Evolutionary conservation across 2,113 vertebrate genomes (phyloP).

Genomic region (Vimba vimba): DNA sequence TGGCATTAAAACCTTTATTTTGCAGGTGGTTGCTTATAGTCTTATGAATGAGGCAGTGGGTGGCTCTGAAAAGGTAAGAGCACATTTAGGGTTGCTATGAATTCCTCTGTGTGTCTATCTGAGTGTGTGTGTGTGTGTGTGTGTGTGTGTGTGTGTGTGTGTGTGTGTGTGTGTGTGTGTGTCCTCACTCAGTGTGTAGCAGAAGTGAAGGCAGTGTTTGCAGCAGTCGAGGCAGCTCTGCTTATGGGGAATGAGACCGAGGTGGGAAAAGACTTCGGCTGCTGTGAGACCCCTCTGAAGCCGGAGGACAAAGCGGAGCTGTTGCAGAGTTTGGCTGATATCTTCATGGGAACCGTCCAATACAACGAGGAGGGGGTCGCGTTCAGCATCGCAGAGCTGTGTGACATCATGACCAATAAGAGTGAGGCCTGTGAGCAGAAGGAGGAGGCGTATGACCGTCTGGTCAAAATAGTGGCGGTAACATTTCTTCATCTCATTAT

Average conservation of each 20-base stretch:
- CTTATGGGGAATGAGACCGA: slow-evolving; percentile 36
- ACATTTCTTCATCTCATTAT: background rate
- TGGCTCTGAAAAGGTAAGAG: slow-evolving; percentile 80
- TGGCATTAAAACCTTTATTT: slow-evolving; percentile 32
- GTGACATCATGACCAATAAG: slow-evolving; percentile 72
- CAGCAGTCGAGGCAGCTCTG: slow-evolving; percentile 68
- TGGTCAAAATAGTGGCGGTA: slow-evolving; percentile 72
- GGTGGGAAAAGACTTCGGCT: slow-evolving; percentile 74
- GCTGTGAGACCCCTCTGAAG: slow-evolving; percentile 70
- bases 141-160: slow-evolving; percentile 1
- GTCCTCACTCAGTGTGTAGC: slow-evolving; percentile 70
- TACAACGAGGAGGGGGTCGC: slow-evolving; percentile 76
- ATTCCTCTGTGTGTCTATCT: background rate
- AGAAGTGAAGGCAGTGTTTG: slow-evolving; percentile 72
- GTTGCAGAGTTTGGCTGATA: slow-evolving; percentile 76
- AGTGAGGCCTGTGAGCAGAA: slow-evolving; percentile 43
- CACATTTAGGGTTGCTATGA: background rate
- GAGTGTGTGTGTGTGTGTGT: background rate
- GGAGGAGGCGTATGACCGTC: slow-evolving; percentile 64
- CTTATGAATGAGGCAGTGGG: slow-evolving; percentile 77
- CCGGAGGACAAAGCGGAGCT: slow-evolving; percentile 71
- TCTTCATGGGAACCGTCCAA: slow-evolving; percentile 82
- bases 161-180: background rate
- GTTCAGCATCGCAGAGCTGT: slow-evolving; percentile 73
- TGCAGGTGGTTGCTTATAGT: slow-evolving; percentile 80